phyloP scores from a whole-genome alignment of 2,888 invertebrate genomes.

The Drosophila borealis region DNA sequence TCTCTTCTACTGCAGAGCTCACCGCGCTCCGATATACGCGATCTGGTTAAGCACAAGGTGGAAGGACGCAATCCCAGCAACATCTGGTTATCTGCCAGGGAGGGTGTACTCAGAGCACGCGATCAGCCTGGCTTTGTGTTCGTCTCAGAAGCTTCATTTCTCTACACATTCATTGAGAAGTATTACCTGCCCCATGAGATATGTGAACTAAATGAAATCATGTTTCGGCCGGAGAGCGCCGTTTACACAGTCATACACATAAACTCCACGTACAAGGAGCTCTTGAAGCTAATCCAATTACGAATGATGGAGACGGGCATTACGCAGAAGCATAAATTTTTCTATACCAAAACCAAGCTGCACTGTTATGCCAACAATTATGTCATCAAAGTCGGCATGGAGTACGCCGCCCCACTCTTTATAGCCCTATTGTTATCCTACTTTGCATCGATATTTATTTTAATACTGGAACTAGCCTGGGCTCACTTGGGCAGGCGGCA shows the following conservation, averaged over 20 bases:
- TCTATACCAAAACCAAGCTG: conserved; percentile 70
- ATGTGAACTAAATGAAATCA: conserved; percentile 83
- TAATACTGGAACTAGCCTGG: conserved; percentile 68
- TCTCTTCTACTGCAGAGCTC: conserved; percentile 52
- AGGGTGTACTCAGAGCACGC: conserved; percentile 75
- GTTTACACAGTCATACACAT: conserved; percentile 64
- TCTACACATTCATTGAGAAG: conserved; percentile 75
- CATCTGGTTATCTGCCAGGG: conserved; percentile 68
- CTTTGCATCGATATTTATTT: conserved; percentile 45
- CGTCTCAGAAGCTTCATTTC: conserved; percentile 76
- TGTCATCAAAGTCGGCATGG: conserved; percentile 80
- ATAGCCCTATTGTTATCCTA: conserved; percentile 63
- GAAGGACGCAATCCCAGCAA: conserved; percentile 57
- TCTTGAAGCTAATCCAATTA: conserved; percentile 71
- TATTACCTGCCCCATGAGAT: conserved; percentile 81
- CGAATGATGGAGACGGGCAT: conserved; percentile 78
- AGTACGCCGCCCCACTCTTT: conserved; percentile 81
- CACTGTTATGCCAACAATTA: conserved; percentile 73
- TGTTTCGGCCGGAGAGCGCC: conserved; percentile 70
- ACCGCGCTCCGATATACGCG: conserved; percentile 67
- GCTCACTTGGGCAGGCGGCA: conserved; percentile 15
- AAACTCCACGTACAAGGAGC: conserved; percentile 81
- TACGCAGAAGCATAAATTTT: conserved; percentile 60
- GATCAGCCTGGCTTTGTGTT: conserved; percentile 81
- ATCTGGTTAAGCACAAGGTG: conserved; percentile 71